Base-by-base conservation (phyloP, 1,140 invertebrate genomes). In the Physella acuta region DNA sequence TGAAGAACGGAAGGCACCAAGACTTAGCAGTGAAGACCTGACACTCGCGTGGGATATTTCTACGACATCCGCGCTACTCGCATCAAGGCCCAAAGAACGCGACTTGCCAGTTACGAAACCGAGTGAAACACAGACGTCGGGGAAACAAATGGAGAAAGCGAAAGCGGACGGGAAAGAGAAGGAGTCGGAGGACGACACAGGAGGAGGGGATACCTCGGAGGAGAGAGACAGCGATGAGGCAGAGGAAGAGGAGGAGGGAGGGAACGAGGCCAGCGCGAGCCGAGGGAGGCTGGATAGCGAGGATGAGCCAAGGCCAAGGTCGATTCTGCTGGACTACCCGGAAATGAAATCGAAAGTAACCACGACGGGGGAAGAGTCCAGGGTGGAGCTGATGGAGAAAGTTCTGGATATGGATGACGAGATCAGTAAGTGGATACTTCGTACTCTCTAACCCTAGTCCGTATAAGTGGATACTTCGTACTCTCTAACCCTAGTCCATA, bases 331-430 rank as follows among this genome's bases (percentile, higher is more conserved):
- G 30, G 34, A 37, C 31, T 60, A 64, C 28, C 39, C 56, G 20
- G 61, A 39, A 30, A 44, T 30, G 3, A 65, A 66, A 56, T 65
- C 66, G 16, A 68, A 64, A 61, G 66, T 67, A 30, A 31, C n/a
- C 11, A 64, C 53, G 0, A 51, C 55, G 26, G 63, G 60, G 4
- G 49, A 30, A 1, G 67, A 64, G 36, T 59, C 52, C 3, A 34
- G 64, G 14, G 59, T 62, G 14, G 60, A 66, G 17, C 66, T 69
- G 26, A 77, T 79, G 75, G 77, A 79, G 24, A 78, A 76, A 59
- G 75, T 84, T 16, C 66, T 75, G 37, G 82, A 83, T 58, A 70
- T 85, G 61, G 79, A 84, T 52, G 77, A 81, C 20, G 81, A 85
- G 65, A 73, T 78, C 16, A 73, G 83, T 85, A 76, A 82, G 81